Base-by-base conservation (phyloP, 2,888 invertebrate species). In the Pegoplata infirma region DNA sequence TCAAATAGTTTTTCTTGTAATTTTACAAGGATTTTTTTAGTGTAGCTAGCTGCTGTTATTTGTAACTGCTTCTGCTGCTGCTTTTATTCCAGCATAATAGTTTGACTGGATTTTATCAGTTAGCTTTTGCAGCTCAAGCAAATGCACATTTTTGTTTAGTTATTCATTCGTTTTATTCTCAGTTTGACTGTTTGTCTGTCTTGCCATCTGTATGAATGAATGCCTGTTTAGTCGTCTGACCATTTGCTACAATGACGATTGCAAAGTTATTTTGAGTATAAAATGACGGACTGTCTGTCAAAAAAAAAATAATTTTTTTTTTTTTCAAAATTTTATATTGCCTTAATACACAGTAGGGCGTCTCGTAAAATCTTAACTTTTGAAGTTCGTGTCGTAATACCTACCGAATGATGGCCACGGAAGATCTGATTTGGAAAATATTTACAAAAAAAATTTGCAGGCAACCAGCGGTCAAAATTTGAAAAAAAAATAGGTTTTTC, bases 271-370 rank as follows among this genome's bases (percentile, higher is more conserved):
- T 75, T 68, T 71, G 36, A 21, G 64, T 59, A 53, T 59, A 21
- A 76, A 67, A 61, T 68, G 72, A 67, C 74, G 63, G 44, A 67
- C 67, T 75, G 68, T 75, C 75, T 56, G 58, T 67, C 14, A 55
- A 23, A 74, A 51, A 40, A 25, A 53, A 14, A 36, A 16, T n/a
- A 14, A 49, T 5, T 40, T 63, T 32, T 61, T 14, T 49, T 61
- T 66, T 40, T 14, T 46, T n/a, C 14, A 25, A 40, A 5, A 40
- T 40, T 40, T 40, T 40, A n/a, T n/a, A 40, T 40, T n/a, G 36
- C 36, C 36, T 40, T n/a, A n/a, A 40, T n/a, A n/a, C n/a, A n/a
- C n/a, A n/a, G n/a, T n/a, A n/a, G n/a, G n/a, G n/a, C n/a, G n/a
- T n/a, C n/a, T n/a, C n/a, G n/a, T n/a, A n/a, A n/a, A n/a, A n/a